Evolutionary conservation across 2,797 vertebrate genomes (phyloP).

Genomic region (Dromococcyx pavoninus): DNA sequence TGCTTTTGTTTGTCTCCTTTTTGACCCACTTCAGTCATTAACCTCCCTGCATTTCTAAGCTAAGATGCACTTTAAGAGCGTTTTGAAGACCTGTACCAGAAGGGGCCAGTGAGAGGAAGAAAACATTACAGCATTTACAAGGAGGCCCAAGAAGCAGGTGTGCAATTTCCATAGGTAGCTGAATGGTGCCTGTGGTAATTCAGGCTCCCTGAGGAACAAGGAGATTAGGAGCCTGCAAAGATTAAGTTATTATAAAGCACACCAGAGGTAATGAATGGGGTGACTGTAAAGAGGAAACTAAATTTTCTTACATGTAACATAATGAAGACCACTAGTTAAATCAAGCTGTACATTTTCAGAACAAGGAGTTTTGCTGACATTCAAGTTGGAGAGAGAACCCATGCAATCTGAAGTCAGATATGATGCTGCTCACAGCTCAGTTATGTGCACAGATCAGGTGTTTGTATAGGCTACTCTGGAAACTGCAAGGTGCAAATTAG

Average conservation of each 20-base stretch:
- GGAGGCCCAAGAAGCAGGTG: conserved; percentile 8
- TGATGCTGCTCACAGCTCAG: neutral
- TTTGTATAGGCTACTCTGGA: neutral
- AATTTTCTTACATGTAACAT: neutral
- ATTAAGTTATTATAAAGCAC: conserved; percentile 12
- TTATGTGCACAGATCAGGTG: neutral
- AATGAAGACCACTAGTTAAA: neutral
- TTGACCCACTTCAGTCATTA: neutral
- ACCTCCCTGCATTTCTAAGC: neutral
- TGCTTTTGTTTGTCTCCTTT: neutral
- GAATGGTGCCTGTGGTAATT: neutral
- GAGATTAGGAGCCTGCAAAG: neutral
- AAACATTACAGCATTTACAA: neutral
- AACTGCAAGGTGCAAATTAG: neutral
- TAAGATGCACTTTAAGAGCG: neutral
- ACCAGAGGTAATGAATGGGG: neutral
- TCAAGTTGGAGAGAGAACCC: neutral
- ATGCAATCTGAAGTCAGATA: neutral
- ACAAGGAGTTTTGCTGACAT: neutral
- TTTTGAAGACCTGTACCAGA: neutral
- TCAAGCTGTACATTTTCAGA: neutral
- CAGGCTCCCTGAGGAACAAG: neutral
- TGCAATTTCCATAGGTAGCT: neutral
- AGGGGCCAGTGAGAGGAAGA: neutral
- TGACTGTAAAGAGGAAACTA: neutral